These are phyloP conservation scores for Albula goreensis DNA, from an alignment of 2,113 vertebrate species.

Conservation along the genomic window DNA sequence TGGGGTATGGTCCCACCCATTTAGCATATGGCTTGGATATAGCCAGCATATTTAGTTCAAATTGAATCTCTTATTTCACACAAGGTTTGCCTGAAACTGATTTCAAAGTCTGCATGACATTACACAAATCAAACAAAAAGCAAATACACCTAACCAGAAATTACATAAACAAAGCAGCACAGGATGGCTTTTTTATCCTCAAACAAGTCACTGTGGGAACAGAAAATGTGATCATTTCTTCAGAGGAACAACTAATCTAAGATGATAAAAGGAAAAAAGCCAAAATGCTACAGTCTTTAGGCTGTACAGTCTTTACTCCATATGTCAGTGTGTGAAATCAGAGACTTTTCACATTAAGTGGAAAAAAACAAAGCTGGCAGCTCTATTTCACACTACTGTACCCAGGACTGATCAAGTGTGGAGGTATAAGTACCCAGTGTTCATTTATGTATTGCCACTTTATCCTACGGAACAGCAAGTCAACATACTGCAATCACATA, in stretches of 20 bases:
- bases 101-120: neutral
- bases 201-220: neutral
- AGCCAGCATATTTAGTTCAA: neutral
- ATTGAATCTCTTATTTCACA: neutral
- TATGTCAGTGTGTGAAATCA: no score
- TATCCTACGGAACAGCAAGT: neutral
- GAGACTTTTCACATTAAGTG: no score
- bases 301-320: neutral
- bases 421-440: neutral
- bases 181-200: no score
- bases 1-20: neutral
- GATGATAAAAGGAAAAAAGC: neutral
- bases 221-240: neutral
- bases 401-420: conserved; percentile 9
- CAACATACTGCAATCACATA: neutral
- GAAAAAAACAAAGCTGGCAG: no score
- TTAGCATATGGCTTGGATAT: neutral
- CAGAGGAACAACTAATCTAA: neutral
- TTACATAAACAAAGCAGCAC: neutral
- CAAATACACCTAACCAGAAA: neutral
- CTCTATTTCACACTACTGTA: conserved; percentile 12
- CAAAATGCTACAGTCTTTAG: neutral
- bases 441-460: neutral
- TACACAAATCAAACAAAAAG: neutral
- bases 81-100: neutral